These are phyloP conservation scores for Sardina pilchardus DNA, from an alignment of 2,113 vertebrate species.

Conservation along the genomic window DNA sequence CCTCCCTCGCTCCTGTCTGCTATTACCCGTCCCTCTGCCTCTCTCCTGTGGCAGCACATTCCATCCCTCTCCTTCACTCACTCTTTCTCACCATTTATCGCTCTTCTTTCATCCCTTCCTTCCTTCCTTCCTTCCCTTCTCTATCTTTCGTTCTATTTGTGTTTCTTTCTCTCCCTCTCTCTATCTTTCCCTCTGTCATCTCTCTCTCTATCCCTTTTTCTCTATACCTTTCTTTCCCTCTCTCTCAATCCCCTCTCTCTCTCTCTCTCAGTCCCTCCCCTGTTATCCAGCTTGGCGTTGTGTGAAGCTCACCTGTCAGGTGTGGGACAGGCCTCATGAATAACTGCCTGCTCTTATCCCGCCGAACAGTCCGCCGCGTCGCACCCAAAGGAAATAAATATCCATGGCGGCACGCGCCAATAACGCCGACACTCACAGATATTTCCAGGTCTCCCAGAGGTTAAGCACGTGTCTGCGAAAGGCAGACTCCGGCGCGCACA, in stretches of 20 bases:
- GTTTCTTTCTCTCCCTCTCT: background rate
- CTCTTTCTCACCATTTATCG: background rate
- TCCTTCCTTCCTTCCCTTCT: background rate
- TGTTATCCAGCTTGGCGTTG: constrained; percentile 24
- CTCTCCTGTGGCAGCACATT: background rate
- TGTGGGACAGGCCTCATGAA: constrained; percentile 59
- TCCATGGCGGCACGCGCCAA: constrained; percentile 42
- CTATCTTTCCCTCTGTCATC: background rate
- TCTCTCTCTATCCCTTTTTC: background rate
- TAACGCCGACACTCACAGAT: constrained; percentile 48
- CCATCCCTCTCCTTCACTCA: background rate
- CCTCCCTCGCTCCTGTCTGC: background rate
- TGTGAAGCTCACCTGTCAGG: constrained; percentile 50
- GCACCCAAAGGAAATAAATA: constrained; percentile 57
- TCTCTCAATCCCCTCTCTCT: background rate
- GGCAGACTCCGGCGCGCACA: background rate
- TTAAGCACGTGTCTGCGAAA: background rate
- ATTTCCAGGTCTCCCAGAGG: constrained; percentile 23
- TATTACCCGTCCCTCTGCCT: background rate
- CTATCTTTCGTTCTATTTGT: background rate
- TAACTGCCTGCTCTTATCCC: constrained; percentile 58
- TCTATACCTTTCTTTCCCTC: background rate
- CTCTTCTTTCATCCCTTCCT: background rate
- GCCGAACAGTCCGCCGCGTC: constrained; percentile 45
- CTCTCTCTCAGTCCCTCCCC: constrained; percentile 14